Conservation (phyloP, 2,113 vertebrate species). For the Microtus oregoni region DNA sequence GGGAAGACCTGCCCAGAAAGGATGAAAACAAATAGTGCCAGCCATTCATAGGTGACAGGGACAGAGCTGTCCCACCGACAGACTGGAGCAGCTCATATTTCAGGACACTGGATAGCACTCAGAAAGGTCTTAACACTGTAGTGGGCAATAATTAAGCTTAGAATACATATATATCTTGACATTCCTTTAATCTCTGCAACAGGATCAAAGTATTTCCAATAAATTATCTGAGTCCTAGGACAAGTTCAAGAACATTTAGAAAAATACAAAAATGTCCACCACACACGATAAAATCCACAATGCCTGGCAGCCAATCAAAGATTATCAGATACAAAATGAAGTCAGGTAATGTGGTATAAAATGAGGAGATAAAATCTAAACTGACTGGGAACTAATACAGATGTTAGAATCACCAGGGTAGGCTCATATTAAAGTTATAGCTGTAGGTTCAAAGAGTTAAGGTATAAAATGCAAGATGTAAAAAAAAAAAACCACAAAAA, state of each 20-base stretch:
- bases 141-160: background rate
- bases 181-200: background rate
- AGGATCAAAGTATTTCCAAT: background rate
- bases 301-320: too few species aligned
- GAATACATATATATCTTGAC: background rate
- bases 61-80: background rate
- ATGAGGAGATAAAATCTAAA: background rate
- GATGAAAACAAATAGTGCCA: background rate
- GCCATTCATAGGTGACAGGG: background rate
- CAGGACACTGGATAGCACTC: background rate
- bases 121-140: background rate
- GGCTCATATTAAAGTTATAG: background rate
- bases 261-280: background rate
- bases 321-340: too few species aligned
- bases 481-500: background rate
- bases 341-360: background rate
- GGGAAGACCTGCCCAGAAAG: background rate
- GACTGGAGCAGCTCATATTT: background rate
- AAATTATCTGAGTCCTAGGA: background rate
- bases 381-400: background rate
- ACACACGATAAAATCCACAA: too few species aligned
- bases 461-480: background rate
- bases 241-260: constrained; percentile 40
- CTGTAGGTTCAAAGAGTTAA: constrained; percentile 1
- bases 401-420: constrained; percentile 15